Evolutionary conservation across 2,797 vertebrate genomes (phyloP).

Genomic region (Mastacembelus armatus): DNA sequence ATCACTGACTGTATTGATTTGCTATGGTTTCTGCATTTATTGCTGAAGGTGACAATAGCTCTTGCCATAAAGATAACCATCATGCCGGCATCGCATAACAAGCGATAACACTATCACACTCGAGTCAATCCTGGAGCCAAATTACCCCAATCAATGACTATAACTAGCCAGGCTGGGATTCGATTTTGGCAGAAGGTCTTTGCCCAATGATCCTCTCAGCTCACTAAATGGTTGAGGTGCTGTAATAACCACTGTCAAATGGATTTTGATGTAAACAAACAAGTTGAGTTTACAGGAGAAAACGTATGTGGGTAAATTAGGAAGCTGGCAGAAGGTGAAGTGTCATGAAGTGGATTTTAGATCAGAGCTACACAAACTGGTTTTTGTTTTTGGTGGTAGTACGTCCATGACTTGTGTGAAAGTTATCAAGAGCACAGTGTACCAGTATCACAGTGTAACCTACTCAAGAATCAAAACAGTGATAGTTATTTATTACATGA

Average conservation of each 20-base stretch:
- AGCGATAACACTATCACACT: constrained; percentile 39
- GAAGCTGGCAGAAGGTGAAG: not conserved
- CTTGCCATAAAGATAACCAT: constrained; percentile 42
- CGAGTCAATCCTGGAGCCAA: constrained; percentile 49
- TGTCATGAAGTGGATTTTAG: not conserved
- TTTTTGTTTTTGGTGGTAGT: too few relatives aligned
- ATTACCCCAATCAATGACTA: constrained; percentile 49
- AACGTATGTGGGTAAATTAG: not conserved
- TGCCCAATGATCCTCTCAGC: constrained; percentile 50
- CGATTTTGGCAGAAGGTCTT: constrained; percentile 51
- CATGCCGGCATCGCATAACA: constrained; percentile 25
- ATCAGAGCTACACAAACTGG: too few relatives aligned
- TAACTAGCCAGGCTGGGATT: constrained; percentile 31
- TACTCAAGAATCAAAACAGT: too few relatives aligned
- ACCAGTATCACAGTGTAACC: too few relatives aligned
- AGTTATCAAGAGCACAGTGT: too few relatives aligned
- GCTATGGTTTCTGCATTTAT: constrained; percentile 45
- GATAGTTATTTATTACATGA: too few relatives aligned
- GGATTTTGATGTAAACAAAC: constrained; percentile 32
- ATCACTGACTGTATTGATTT: constrained; percentile 66
- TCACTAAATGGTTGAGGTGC: constrained; percentile 33
- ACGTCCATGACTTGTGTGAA: too few relatives aligned
- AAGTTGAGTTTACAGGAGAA: not conserved
- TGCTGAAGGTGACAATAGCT: constrained; percentile 49
- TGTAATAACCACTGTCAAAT: not conserved